Conservation (phyloP, 2,888 invertebrate species). For the Cyclophora punctaria region DNA sequence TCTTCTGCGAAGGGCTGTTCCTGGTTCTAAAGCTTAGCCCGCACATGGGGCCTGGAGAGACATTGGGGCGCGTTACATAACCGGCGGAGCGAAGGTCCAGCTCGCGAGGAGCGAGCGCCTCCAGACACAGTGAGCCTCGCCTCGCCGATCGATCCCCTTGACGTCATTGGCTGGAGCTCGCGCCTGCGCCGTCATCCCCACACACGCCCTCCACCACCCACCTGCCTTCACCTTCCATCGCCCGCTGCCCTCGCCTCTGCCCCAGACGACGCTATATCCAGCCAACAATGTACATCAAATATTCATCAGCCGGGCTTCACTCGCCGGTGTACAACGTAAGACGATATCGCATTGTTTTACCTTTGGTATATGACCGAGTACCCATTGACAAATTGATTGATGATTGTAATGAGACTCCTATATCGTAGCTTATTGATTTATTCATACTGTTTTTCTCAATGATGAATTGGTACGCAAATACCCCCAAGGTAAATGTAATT, state of each 20-base stretch:
- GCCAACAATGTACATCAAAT: conserved; percentile 7
- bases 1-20: conserved; percentile 97
- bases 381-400: conserved; percentile 65
- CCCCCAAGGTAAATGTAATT: no score
- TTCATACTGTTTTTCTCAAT: no score
- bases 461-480: no score
- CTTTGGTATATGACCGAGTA: no score
- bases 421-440: no score
- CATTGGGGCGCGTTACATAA: conserved; percentile 58
- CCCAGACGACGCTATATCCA: not conserved
- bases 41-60: conserved; percentile 81
- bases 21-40: conserved; percentile 96
- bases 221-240: not conserved
- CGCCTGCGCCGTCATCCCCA: conserved; percentile 34
- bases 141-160: conserved; percentile 53
- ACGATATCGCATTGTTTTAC: conserved; percentile 25
- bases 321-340: conserved; percentile 6
- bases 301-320: not conserved
- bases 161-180: conserved; percentile 52
- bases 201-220: conserved; percentile 9
- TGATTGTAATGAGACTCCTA: conserved; percentile 21
- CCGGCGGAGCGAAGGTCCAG: conserved; percentile 29
- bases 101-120: conserved; percentile 42
- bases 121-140: conserved; percentile 26
- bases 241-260: conserved; percentile 20